Evolutionary conservation across 2,797 vertebrate genomes (phyloP).

Genomic region (Phataginus tricuspis): DNA sequence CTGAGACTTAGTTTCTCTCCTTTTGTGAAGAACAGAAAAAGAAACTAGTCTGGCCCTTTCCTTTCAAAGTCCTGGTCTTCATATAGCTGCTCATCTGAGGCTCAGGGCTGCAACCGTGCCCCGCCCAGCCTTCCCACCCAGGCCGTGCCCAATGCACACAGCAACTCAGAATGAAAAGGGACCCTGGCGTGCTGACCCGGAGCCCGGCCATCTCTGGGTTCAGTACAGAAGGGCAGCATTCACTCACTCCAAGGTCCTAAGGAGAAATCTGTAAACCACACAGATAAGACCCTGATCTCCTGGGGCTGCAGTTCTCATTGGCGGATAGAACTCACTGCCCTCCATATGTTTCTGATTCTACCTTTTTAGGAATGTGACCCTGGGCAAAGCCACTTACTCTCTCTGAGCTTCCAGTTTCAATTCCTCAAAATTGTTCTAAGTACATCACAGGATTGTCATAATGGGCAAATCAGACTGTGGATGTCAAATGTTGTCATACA

Average conservation of each 20-base stretch:
- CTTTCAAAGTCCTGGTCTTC: background rate
- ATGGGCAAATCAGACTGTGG: background rate
- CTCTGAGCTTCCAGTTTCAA: background rate
- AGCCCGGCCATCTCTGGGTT: background rate
- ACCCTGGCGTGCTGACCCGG: background rate
- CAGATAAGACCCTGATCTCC: background rate
- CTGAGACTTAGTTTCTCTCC: background rate
- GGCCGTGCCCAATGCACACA: background rate
- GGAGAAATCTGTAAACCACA: background rate
- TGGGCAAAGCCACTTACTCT: background rate
- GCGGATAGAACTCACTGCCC: background rate
- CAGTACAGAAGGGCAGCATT: background rate
- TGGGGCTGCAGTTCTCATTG: background rate
- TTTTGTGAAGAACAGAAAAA: background rate
- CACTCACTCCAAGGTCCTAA: background rate
- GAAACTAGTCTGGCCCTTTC: background rate
- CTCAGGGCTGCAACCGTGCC: background rate
- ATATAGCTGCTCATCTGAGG: background rate
- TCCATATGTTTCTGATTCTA: background rate
- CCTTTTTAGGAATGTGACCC: background rate
- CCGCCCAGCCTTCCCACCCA: background rate
- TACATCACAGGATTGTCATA: background rate
- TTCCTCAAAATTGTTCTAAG: background rate
- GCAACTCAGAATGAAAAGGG: background rate
- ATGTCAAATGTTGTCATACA: background rate